Conservation (phyloP, 2,888 invertebrate species). For the Coleophora flavipennella region DNA sequence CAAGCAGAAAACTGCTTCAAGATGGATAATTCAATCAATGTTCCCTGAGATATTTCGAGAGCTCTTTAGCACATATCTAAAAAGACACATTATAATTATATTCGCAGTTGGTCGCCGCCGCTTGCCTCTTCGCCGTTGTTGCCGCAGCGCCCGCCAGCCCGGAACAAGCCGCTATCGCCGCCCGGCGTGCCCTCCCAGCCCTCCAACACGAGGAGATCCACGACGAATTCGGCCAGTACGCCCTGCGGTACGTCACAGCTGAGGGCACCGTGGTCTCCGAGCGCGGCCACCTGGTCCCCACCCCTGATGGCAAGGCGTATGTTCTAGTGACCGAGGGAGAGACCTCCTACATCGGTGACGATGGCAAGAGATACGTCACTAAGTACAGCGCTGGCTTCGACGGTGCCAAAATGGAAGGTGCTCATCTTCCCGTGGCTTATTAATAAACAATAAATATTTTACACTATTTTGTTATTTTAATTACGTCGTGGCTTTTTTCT, state of each 20-base stretch:
- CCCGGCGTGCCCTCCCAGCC: conserved; percentile 26
- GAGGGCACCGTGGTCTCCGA: conserved; percentile 40
- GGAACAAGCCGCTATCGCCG: conserved; percentile 10
- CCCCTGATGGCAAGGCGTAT: conserved; percentile 23
- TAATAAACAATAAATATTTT: not conserved
- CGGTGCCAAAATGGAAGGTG: conserved; percentile 32
- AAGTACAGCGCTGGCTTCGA: conserved; percentile 40
- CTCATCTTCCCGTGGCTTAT: conserved; percentile 28
- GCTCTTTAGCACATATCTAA: no score
- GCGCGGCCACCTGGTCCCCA: conserved; percentile 37
- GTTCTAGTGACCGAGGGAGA: conserved; percentile 41
- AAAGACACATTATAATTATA: not conserved
- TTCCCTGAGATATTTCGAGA: no score
- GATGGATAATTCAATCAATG: no score
- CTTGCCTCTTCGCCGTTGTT: conserved; percentile 23
- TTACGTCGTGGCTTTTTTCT: no score
- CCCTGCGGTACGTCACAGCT: conserved; percentile 41
- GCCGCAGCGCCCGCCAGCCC: conserved; percentile 21
- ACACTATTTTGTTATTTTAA: no score
- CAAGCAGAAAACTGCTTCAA: no score
- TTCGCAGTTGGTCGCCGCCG: conserved; percentile 26
- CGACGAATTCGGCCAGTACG: conserved; percentile 38
- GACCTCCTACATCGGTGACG: conserved; percentile 36
- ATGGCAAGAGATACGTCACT: conserved; percentile 41
- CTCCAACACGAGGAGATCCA: conserved; percentile 35